A percentile compares a stretch with the other conserved stretches of the same genome.
These are phyloP conservation scores for Parus major DNA, from an alignment of 2,113 vertebrate species.

Conservation along the genomic window DNA sequence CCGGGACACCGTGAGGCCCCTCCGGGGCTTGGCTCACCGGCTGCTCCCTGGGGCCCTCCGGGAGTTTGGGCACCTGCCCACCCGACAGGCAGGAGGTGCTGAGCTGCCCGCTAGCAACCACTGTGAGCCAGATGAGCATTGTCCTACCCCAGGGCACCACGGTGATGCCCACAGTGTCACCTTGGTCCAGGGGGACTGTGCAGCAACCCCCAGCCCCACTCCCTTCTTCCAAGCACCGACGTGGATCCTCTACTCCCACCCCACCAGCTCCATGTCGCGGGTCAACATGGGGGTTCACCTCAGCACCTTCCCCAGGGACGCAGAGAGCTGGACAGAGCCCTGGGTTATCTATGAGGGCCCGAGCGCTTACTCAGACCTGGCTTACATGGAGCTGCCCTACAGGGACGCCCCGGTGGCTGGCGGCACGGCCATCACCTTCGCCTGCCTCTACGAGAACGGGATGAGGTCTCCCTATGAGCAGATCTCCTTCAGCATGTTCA, in stretches of 20 bases:
- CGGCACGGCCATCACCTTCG: conserved; percentile 74
- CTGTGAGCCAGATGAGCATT: rapidly evolving
- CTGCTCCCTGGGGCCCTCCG: background rate
- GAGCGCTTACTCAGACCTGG: conserved; percentile 93
- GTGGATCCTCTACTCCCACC: conserved; percentile 92
- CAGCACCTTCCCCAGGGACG: conserved; percentile 85
- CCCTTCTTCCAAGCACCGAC: conserved; percentile 76
- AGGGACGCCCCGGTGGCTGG: conserved; percentile 11
- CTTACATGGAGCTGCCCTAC: conserved; percentile 77
- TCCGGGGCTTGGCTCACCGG: rapidly evolving
- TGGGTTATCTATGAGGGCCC: conserved; percentile 94
- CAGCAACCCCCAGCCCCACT: background rate
- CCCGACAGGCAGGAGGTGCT: rapidly evolving
- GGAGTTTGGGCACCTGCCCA: rapidly evolving
- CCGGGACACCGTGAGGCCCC: rapidly evolving
- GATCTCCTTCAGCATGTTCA: conserved; percentile 92
- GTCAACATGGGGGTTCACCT: conserved; percentile 86
- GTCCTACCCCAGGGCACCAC: background rate
- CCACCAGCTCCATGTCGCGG: conserved; percentile 79
- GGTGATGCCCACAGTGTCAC: rapidly evolving
- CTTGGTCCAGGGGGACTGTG: rapidly evolving
- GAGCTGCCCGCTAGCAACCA: background rate
- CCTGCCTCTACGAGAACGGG: conserved; percentile 91
- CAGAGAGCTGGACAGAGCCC: conserved; percentile 87
- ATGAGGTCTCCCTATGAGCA: conserved; percentile 83